Percentiles rank a stretch among this genome's conserved stretches.
Conservation (phyloP, 2,113 vertebrate species). For the Menidia beryllina region DNA sequence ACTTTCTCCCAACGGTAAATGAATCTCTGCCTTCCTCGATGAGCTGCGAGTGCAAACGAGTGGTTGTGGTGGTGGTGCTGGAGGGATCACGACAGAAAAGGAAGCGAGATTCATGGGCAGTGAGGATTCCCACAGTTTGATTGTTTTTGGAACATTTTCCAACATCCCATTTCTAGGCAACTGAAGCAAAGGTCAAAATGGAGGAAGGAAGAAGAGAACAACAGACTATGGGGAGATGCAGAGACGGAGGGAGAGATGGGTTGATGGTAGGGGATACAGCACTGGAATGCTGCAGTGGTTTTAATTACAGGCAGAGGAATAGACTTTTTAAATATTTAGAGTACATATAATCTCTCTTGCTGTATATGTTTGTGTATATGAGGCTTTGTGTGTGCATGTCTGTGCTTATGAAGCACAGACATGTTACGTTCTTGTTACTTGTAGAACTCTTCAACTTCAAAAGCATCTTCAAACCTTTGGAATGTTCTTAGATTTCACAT, state of each 20-base stretch:
- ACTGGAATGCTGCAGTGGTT: conserved; percentile 69
- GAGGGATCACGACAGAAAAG: conserved; percentile 13
- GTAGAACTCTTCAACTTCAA: too few species aligned
- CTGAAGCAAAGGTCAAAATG: conserved; percentile 64
- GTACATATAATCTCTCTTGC: conserved; percentile 61
- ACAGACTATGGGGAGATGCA: conserved; percentile 26
- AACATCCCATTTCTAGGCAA: conserved; percentile 71
- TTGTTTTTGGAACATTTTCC: conserved; percentile 74
- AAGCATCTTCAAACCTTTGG: too few species aligned
- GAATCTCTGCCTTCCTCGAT: conserved; percentile 40
- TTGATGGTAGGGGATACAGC: conserved; percentile 54
- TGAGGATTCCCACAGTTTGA: conserved; percentile 57
- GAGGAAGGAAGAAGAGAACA: conserved; percentile 62
- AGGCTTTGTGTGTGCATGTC: conserved; percentile 21
- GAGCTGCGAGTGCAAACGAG: conserved; percentile 53
- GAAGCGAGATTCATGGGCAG: conserved; percentile 34
- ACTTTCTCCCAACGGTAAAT: conserved; percentile 60
- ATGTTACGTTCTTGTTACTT: too few species aligned
- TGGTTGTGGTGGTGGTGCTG: conserved; percentile 2
- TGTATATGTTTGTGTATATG: conserved; percentile 51
- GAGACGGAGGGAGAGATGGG: conserved; percentile 27
- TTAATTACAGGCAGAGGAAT: conserved; percentile 78
- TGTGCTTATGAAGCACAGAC: conserved; percentile 15
- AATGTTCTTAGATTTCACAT: too few species aligned
- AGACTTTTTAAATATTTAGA: conserved; percentile 83